Evolutionary conservation across 2,113 vertebrate genomes (phyloP).

Genomic region (Stigmatopora nigra): DNA sequence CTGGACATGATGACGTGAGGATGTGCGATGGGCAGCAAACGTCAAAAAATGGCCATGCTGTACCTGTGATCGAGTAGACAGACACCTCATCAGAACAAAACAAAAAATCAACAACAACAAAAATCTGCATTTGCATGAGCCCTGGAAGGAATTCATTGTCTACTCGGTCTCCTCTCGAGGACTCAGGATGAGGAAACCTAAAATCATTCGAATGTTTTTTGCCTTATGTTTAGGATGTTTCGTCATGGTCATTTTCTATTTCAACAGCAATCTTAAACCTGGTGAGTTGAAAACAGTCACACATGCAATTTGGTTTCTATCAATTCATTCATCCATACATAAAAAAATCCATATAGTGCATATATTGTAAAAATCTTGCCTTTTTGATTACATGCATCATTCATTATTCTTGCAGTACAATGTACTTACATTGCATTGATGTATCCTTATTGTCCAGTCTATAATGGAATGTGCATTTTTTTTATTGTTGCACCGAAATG

Average conservation of each 20-base stretch:
- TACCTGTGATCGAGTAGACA: constrained; percentile 38
- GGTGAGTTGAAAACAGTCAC: constrained; percentile 62
- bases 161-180: constrained; percentile 8
- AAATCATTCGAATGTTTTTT: constrained; percentile 62
- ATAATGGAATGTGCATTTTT: no score
- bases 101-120: neutral
- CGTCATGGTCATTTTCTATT: constrained; percentile 74
- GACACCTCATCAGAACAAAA: neutral
- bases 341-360: no score
- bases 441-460: no score
- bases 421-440: no score
- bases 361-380: no score
- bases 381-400: no score
- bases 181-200: constrained; percentile 71
- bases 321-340: no score
- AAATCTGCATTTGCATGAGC: constrained; percentile 23
- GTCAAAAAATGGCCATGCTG: constrained; percentile 31
- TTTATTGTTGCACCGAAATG: no score
- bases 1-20: constrained; percentile 27
- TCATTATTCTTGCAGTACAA: no score
- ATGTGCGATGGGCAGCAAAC: constrained; percentile 33
- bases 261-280: constrained; percentile 69
- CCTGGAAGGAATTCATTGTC: constrained; percentile 12
- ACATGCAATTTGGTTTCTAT: no score
- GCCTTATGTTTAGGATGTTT: constrained; percentile 73